Conservation (phyloP, 2,113 vertebrate genomes). For the Aldabrachelys gigantea region DNA sequence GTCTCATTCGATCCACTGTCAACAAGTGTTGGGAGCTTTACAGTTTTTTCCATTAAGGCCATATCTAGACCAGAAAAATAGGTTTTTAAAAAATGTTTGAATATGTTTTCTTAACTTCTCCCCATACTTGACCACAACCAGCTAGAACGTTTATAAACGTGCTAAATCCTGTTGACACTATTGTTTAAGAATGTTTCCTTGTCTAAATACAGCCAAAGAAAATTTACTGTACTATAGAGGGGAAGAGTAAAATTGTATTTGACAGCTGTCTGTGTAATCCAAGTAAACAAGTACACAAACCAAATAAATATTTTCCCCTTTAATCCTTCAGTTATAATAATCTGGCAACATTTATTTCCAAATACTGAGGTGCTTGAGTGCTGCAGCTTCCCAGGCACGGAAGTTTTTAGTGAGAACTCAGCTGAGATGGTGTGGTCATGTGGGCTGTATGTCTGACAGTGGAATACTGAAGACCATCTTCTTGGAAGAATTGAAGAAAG, state of each 20-base stretch:
- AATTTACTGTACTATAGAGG: background rate
- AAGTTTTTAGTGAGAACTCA: background rate
- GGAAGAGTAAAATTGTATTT: background rate
- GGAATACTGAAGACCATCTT: background rate
- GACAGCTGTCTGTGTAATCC: background rate
- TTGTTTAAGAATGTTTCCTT: background rate
- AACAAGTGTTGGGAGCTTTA: background rate
- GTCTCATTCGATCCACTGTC: background rate
- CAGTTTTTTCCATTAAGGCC: background rate
- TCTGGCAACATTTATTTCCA: background rate
- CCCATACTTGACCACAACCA: background rate
- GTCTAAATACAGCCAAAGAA: background rate
- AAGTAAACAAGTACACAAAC: conserved; percentile 14
- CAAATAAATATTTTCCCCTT: conserved; percentile 44
- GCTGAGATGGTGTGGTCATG: background rate
- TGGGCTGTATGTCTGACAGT: background rate
- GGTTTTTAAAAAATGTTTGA: background rate
- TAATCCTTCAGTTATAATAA: background rate
- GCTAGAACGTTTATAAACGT: background rate
- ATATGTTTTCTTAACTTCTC: background rate
- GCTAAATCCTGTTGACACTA: background rate
- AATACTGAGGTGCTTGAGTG: background rate
- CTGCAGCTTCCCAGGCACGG: background rate
- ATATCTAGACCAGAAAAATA: background rate
- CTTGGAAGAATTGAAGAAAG: conserved; percentile 1